Conservation (phyloP, 2,113 vertebrate species). For the Podarcis raffonei region DNA sequence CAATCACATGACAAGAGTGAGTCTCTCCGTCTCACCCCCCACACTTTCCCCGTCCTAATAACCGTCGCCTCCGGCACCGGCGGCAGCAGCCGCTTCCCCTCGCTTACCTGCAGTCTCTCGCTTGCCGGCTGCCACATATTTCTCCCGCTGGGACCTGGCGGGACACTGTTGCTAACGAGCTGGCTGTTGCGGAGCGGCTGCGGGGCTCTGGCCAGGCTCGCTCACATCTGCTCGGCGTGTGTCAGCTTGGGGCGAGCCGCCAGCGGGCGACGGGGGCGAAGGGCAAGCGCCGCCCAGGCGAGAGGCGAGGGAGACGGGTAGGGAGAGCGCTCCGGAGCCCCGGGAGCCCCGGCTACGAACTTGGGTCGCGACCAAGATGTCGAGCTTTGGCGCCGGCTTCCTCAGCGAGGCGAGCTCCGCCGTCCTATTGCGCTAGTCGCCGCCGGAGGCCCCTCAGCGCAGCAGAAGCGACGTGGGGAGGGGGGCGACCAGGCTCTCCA, state of each 20-base stretch:
- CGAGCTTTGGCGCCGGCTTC: constrained; percentile 4
- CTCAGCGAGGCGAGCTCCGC: constrained; percentile 70
- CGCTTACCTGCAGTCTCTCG: constrained; percentile 91
- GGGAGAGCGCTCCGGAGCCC: constrained; percentile 29
- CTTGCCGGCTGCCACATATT: constrained; percentile 96
- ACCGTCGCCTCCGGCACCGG: not conserved
- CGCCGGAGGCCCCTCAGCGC: constrained; percentile 74
- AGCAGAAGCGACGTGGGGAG: not conserved
- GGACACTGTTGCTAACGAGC: constrained; percentile 20
- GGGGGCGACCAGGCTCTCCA: too few relatives aligned
- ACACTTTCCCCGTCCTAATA: not conserved
- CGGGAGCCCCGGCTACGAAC: constrained; percentile 52
- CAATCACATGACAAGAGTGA: constrained; percentile 6
- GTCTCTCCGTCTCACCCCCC: too few relatives aligned
- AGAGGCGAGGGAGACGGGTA: not conserved
- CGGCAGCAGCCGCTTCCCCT: not conserved
- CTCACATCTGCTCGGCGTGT: constrained; percentile 79
- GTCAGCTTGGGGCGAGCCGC: constrained; percentile 22
- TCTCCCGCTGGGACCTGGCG: constrained; percentile 44
- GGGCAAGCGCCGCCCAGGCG: constrained; percentile 5
- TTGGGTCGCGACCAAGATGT: not conserved
- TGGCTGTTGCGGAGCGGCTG: constrained; percentile 9
- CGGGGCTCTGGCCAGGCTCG: constrained; percentile 24
- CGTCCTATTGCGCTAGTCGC: not conserved
- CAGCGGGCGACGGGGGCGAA: constrained; percentile 10